Percentiles rank a stretch among this genome's conserved stretches.
phyloP scores from a whole-genome alignment of 1,140 invertebrate species.

The Temnothorax longispinosus region DNA sequence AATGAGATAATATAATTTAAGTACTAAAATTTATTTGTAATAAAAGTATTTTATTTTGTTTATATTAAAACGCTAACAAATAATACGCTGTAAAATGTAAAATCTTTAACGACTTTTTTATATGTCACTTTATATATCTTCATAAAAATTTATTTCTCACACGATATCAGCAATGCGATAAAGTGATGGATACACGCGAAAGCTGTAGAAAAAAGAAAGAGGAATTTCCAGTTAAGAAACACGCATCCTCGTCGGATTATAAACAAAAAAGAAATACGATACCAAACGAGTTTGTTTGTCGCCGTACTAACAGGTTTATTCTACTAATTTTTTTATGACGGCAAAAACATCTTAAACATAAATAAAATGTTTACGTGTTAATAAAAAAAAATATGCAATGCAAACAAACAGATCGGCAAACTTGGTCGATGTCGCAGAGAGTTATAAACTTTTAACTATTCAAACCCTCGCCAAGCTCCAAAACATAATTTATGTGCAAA shows the following conservation, averaged over 20 bases:
- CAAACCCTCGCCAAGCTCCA: neutral
- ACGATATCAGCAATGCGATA: neutral
- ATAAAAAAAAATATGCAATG: neutral
- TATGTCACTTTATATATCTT: neutral
- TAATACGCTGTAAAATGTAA: neutral
- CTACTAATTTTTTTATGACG: neutral
- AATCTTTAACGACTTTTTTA: conserved; percentile 1
- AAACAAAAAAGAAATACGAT: neutral
- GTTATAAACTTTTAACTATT: conserved; percentile 5
- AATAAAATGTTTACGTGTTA: neutral
- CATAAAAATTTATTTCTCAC: neutral
- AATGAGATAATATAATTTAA: neutral
- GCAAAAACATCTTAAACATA: neutral
- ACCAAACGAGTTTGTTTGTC: conserved; percentile 28
- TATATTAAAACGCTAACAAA: neutral
- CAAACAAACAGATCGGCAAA: neutral
- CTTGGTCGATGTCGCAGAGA: neutral
- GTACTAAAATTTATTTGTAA: neutral
- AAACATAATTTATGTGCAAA: conserved; percentile 17
- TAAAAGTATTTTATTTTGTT: neutral
- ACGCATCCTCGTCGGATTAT: neutral
- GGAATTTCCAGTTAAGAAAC: conserved; percentile 15
- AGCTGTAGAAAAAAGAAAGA: neutral
- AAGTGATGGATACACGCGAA: neutral
- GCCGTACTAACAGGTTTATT: neutral